Conservation (phyloP, 2,888 invertebrate genomes). For the Dasysyrphus tricinctus region DNA sequence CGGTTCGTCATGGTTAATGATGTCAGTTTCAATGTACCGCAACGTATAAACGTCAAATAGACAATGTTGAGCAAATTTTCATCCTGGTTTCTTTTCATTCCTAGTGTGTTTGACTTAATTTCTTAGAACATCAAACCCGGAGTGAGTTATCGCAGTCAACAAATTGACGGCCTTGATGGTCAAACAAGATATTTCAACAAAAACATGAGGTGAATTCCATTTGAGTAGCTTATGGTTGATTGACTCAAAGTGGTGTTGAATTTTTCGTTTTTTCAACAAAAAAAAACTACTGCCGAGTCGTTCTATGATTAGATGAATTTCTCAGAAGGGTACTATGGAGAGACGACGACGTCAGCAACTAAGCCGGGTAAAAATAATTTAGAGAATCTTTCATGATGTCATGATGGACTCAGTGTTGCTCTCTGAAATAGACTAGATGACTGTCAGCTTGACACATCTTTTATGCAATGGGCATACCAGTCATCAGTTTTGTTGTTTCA, state of each 20-base stretch:
- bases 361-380: not conserved
- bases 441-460: not conserved
- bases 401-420: not conserved
- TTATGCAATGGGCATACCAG: too few relatives aligned
- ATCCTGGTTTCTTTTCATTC: not conserved
- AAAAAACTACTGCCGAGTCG: not conserved
- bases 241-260: not conserved
- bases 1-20: not conserved
- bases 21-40: not conserved
- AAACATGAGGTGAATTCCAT: not conserved
- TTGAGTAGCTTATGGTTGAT: not conserved
- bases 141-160: not conserved
- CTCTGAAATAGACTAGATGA: not conserved
- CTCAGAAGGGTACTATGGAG: not conserved
- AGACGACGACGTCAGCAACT: not conserved
- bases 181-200: not conserved
- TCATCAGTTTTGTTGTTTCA: too few relatives aligned
- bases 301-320: not conserved
- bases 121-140: not conserved
- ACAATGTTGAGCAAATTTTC: not conserved
- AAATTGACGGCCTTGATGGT: constrained; percentile 5
- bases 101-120: not conserved
- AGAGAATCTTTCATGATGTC: constrained; percentile 2
- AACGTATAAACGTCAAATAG: not conserved
- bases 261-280: not conserved